phyloP scores from a whole-genome alignment of 2,888 invertebrate genomes.

The Ditula angustiorana region DNA sequence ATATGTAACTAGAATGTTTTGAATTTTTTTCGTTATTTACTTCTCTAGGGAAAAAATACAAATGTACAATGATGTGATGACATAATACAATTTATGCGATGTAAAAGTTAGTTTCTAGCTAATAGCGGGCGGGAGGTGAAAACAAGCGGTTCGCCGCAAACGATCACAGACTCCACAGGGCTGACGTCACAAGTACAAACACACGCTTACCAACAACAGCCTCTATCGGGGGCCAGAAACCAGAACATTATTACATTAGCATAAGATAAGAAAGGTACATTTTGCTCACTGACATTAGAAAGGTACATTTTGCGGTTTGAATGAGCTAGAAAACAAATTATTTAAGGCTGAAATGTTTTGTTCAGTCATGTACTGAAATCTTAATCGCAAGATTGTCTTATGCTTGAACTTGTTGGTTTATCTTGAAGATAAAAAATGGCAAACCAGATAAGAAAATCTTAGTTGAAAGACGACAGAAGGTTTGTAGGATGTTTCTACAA shows the following conservation, averaged over 20 bases:
- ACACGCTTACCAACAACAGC: slow-evolving; percentile 55
- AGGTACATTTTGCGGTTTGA: not conserved
- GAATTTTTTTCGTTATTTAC: too few species aligned
- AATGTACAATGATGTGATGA: not conserved
- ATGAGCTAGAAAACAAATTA: not conserved
- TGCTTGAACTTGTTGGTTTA: not conserved
- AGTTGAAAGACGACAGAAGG: too few species aligned
- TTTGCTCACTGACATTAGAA: not conserved
- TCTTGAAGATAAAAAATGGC: too few species aligned
- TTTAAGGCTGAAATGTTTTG: too few species aligned
- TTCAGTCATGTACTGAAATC: not conserved
- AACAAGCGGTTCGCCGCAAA: slow-evolving; percentile 3
- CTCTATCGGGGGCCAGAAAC: slow-evolving; percentile 50
- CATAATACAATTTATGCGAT: not conserved
- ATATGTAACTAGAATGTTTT: too few species aligned
- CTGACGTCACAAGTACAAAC: slow-evolving; percentile 44
- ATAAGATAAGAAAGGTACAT: not conserved
- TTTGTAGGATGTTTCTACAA: too few species aligned
- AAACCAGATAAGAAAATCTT: too few species aligned
- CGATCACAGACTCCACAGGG: not conserved
- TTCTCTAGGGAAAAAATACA: too few species aligned
- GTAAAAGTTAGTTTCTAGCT: not conserved
- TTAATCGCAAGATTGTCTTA: not conserved
- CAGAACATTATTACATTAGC: slow-evolving; percentile 33
- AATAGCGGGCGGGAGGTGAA: not conserved